phyloP scores from a whole-genome alignment of 2,888 invertebrate species.

The Pollenia angustigena region DNA sequence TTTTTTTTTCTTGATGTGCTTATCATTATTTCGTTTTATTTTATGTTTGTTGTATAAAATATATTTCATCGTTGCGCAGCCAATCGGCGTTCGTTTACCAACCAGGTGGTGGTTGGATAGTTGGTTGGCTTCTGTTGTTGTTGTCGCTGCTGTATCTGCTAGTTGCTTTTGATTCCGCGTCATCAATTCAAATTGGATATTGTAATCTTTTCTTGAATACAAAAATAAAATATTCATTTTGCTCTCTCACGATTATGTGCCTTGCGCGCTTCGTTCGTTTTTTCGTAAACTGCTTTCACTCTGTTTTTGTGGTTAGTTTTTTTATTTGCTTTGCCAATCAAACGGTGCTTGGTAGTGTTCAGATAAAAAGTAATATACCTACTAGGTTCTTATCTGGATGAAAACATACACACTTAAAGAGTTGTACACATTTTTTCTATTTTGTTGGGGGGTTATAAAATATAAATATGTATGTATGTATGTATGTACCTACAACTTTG shows the following conservation, averaged over 20 bases:
- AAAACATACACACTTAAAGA: too few species aligned
- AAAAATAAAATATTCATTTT: slow-evolving; percentile 8
- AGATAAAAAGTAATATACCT: not conserved
- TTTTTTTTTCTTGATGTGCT: slow-evolving; percentile 14
- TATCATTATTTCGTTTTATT: slow-evolving; percentile 42
- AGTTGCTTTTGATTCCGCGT: slow-evolving; percentile 57
- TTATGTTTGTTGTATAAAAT: slow-evolving; percentile 64
- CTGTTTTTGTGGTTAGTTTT: slow-evolving; percentile 11
- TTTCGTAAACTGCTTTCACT: slow-evolving; percentile 28
- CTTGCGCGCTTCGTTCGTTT: slow-evolving; percentile 17
- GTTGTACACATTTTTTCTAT: not conserved
- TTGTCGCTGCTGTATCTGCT: slow-evolving; percentile 39
- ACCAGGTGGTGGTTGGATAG: slow-evolving; percentile 79
- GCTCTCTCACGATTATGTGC: slow-evolving; percentile 50
- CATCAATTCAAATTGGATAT: slow-evolving; percentile 74
- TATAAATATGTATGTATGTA: too few species aligned
- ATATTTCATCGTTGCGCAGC: slow-evolving; percentile 74
- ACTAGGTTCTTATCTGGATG: not conserved
- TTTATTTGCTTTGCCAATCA: slow-evolving; percentile 20
- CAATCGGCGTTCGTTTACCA: slow-evolving; percentile 78
- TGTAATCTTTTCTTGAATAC: slow-evolving; percentile 76
- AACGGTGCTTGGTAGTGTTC: slow-evolving; percentile 6
- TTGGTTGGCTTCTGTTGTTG: slow-evolving; percentile 49
- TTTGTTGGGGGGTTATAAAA: too few species aligned
- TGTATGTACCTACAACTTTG: slow-evolving; percentile 25